phyloP scores from a whole-genome alignment of 1,140 invertebrate species.

The Venturia canescens region DNA sequence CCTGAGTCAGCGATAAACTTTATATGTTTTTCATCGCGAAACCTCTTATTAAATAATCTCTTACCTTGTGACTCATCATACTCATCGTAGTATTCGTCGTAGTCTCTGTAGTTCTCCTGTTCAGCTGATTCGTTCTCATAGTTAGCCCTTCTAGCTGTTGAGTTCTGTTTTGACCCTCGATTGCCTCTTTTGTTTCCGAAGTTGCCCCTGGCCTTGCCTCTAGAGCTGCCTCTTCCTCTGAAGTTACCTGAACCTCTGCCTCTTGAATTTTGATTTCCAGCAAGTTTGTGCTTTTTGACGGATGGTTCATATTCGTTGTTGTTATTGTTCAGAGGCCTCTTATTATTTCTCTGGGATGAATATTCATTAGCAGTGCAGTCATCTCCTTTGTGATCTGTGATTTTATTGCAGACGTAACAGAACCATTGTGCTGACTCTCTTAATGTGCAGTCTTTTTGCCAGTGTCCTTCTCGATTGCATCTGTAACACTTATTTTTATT shows the following conservation, averaged over 20 bases:
- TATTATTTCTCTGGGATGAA: constrained; percentile 42
- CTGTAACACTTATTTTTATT: constrained; percentile 47
- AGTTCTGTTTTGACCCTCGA: constrained; percentile 28
- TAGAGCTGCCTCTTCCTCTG: constrained; percentile 45
- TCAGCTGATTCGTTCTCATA: constrained; percentile 41
- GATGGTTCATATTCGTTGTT: constrained; percentile 39
- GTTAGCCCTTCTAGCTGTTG: constrained; percentile 50
- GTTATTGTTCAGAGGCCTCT: constrained; percentile 38
- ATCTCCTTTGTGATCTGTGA: constrained; percentile 50
- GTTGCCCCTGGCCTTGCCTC: constrained; percentile 42
- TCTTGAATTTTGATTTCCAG: constrained; percentile 12
- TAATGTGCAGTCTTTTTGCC: constrained; percentile 45
- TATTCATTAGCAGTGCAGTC: constrained; percentile 37
- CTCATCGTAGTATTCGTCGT: constrained; percentile 23
- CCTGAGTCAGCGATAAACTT: constrained; percentile 51
- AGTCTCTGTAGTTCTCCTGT: constrained; percentile 28
- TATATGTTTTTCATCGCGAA: constrained; percentile 37
- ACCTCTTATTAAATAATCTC: constrained; percentile 18
- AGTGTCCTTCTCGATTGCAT: constrained; percentile 53
- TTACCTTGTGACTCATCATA: constrained; percentile 6
- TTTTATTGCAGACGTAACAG: constrained; percentile 51
- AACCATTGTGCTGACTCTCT: constrained; percentile 46
- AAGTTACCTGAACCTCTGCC: constrained; percentile 35
- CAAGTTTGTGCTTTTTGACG: constrained; percentile 30
- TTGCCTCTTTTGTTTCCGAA: constrained; percentile 27